These are phyloP conservation scores for Bombus waltoni DNA, from an alignment of 1,140 invertebrate species.

Conservation along the genomic window DNA sequence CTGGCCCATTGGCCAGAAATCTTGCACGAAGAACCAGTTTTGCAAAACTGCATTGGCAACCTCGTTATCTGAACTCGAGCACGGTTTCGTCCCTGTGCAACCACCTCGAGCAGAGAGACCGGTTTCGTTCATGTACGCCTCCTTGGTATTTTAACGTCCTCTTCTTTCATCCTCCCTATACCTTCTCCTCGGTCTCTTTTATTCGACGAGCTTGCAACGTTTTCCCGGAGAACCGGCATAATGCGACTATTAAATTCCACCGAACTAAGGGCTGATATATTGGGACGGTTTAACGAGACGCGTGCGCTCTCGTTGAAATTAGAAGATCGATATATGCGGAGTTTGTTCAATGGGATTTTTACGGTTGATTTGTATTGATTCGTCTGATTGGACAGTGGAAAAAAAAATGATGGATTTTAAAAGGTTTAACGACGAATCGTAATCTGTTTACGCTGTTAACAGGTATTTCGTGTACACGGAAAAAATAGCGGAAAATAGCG, in stretches of 20 bases:
- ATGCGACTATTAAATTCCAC: constrained; percentile 23
- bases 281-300: background rate
- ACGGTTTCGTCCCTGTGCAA: constrained; percentile 47
- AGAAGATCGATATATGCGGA: background rate
- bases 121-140: constrained; percentile 65
- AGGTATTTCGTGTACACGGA: too few relatives aligned
- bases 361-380: fast-evolving
- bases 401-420: too few relatives aligned
- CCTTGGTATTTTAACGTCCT: constrained; percentile 52
- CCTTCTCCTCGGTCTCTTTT: background rate
- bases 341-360: background rate
- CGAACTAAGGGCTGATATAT: background rate
- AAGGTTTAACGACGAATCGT: too few relatives aligned
- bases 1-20: constrained; percentile 52
- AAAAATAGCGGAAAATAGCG: too few relatives aligned
- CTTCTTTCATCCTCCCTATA: constrained; percentile 24
- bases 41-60: constrained; percentile 64
- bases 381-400: too few relatives aligned
- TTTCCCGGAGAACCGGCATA: background rate
- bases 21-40: constrained; percentile 60
- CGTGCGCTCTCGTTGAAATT: background rate
- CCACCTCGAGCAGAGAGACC: constrained; percentile 32
- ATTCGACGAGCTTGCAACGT: background rate
- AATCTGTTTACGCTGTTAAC: too few relatives aligned
- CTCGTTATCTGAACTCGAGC: constrained; percentile 69